Base-by-base conservation (phyloP, 2,113 vertebrate genomes). In the Sakesphorus luctuosus region DNA sequence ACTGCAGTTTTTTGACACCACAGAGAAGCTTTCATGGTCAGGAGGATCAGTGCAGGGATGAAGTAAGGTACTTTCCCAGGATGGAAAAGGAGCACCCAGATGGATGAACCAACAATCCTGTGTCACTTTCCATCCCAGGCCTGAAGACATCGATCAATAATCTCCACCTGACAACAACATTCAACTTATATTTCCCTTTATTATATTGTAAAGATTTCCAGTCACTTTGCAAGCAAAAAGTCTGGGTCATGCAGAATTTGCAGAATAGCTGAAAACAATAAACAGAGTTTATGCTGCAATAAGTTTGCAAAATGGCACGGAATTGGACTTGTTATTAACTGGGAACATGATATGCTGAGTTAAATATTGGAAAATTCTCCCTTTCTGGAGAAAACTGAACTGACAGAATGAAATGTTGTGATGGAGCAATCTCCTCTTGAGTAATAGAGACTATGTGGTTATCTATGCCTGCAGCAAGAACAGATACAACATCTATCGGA, bases 241-340 rank as follows among this genome's bases (percentile, higher is more conserved):
- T 9, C 49, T n/a, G 35, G 11, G 76, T 50, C 43, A 65, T 20
- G 58, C 31, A 76, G 59, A 63, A 38, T 81, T 85, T 6, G 2
- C 38, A 85, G 81, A 88, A 85, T 33, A 8, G 53, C 63, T 58
- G 59, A 77, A 47, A 93, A 38, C 6, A 38, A 65, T 40, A 72
- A 62, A 26, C 8, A 36, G 23, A 62, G 17, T 47, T 73, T 38
- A 20, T n/a, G 10, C 13, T 33, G 43, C 0, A 0, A 17, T 50
- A 72, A 6, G 0, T 72, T 77, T 91, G 29, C 26, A 67, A 14
- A 26, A 18, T 53, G 38, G 20, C n/a, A 35, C 38, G 4, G 5
- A 44, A 73, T 25, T 11, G 4, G 47, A 68, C 23, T 31, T 0
- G 0, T 77, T 88, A n/a, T 63, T 63, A 77, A 49, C 65, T 33